phyloP scores from a whole-genome alignment of 2,888 invertebrate species.

The Rutpela maculata region DNA sequence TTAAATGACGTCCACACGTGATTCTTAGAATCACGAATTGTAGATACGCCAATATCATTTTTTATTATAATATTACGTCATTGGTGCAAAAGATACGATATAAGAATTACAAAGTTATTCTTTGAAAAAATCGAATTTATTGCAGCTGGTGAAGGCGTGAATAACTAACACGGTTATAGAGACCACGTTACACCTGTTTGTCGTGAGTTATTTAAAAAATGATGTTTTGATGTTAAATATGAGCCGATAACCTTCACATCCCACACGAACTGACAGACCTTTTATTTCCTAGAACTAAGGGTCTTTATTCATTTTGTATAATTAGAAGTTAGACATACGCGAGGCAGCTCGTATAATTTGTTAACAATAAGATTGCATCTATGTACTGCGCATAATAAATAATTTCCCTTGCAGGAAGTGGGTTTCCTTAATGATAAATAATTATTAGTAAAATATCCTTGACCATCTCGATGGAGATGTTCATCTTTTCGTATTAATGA shows the following conservation, averaged over 20 bases:
- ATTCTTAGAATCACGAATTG: too few relatives aligned
- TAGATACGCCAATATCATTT: too few relatives aligned
- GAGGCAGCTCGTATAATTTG: constrained; percentile 13
- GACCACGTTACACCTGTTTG: background rate
- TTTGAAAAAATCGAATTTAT: background rate
- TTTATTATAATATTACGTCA: background rate
- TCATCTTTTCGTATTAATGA: constrained; percentile 42
- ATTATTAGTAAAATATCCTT: constrained; percentile 49
- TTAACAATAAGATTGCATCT: constrained; percentile 36
- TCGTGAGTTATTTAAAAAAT: background rate
- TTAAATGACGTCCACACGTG: too few relatives aligned
- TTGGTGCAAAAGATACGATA: background rate
- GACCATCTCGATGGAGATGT: constrained; percentile 46
- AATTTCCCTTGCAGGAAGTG: constrained; percentile 45
- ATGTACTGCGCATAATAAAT: constrained; percentile 29
- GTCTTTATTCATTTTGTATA: constrained; percentile 5
- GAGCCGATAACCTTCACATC: background rate
- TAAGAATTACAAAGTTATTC: background rate
- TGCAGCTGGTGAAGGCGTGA: background rate
- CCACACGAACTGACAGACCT: background rate
- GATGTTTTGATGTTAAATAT: constrained; percentile 1
- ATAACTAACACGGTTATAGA: background rate
- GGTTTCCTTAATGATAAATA: constrained; percentile 52
- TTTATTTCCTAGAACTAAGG: constrained; percentile 14
- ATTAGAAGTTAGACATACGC: constrained; percentile 24